These are phyloP conservation scores for Bolborhynchus lineola DNA, from an alignment of 2,113 vertebrate genomes.

Conservation along the genomic window DNA sequence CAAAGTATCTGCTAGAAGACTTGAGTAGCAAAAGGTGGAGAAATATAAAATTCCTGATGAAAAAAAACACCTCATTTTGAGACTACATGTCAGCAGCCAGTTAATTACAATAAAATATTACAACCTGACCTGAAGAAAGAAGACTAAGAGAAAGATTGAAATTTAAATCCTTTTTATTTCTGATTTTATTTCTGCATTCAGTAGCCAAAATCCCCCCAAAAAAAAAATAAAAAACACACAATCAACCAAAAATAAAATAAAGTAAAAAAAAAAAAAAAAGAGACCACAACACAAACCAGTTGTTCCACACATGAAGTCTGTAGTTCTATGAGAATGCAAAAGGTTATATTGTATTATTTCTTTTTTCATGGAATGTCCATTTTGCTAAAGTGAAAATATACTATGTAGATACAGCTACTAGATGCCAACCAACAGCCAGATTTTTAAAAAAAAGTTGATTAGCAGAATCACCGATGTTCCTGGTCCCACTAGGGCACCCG, in stretches of 20 bases:
- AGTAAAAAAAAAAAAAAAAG: background rate
- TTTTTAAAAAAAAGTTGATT: background rate
- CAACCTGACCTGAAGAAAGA: background rate
- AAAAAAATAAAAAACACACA: background rate
- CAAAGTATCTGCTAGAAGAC: background rate
- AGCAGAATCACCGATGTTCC: background rate
- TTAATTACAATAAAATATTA: background rate
- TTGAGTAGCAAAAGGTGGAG: background rate
- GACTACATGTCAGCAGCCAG: background rate
- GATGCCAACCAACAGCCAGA: background rate
- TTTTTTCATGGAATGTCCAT: background rate
- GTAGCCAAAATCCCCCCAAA: background rate
- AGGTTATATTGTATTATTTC: background rate
- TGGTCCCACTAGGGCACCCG: background rate
- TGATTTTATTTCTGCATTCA: background rate
- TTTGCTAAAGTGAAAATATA: background rate
- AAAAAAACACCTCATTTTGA: accelerated
- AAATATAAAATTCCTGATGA: background rate
- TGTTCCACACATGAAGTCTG: background rate
- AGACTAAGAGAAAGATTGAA: background rate
- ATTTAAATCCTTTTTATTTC: background rate
- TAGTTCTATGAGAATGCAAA: background rate
- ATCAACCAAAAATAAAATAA: background rate
- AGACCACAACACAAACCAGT: background rate
- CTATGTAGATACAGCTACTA: background rate